Conservation (phyloP, 2,797 vertebrate genomes). For the Toxotes lorentzi region DNA sequence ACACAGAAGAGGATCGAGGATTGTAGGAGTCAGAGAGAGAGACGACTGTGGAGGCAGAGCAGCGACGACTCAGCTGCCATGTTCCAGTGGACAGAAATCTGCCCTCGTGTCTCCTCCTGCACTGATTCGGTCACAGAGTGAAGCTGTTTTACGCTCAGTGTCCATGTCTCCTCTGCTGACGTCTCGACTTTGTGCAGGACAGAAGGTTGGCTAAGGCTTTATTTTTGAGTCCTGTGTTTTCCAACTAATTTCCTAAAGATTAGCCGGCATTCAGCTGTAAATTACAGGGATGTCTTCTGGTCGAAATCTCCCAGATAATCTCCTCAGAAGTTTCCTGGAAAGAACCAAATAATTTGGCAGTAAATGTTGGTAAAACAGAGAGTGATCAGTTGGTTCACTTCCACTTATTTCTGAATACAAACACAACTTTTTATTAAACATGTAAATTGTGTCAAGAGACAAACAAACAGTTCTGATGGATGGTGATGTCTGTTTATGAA, state of each 20-base stretch:
- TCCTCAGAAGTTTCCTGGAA: neutral
- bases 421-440: too few species aligned
- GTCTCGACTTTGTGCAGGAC: conserved; percentile 93
- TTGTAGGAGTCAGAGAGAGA: conserved; percentile 28
- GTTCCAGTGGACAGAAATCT: conserved; percentile 27
- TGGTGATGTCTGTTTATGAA: too few species aligned
- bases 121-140: conserved; percentile 51
- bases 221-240: neutral
- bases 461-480: neutral
- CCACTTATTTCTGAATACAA: neutral
- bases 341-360: neutral
- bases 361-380: neutral
- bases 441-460: neutral
- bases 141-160: conserved; percentile 86
- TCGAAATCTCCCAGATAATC: too few species aligned
- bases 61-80: neutral
- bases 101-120: conserved; percentile 68
- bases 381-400: too few species aligned
- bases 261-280: too few species aligned
- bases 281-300: too few species aligned
- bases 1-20: conserved; percentile 37
- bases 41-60: conserved; percentile 22
- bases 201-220: conserved; percentile 74
- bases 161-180: conserved; percentile 86
- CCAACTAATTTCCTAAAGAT: neutral